These are phyloP conservation scores for Zaprionus lineosus DNA, from an alignment of 2,888 invertebrate genomes.

Conservation along the genomic window DNA sequence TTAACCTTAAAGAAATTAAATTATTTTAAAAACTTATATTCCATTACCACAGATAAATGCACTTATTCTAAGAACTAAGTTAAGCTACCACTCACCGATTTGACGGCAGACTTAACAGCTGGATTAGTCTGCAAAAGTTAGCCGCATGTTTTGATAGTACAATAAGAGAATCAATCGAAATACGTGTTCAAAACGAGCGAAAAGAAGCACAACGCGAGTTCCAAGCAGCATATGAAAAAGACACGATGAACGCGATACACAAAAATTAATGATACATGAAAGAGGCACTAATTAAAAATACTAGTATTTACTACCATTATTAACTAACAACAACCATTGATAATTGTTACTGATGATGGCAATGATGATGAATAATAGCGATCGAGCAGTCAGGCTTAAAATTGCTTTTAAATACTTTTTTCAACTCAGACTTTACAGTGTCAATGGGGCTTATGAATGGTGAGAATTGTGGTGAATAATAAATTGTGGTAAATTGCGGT, in stretches of 20 bases:
- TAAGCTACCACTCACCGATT: conserved; percentile 89
- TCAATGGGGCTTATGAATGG: no score
- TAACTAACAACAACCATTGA: conserved; percentile 35
- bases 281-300: conserved; percentile 4
- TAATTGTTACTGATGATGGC: conserved; percentile 46
- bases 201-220: conserved; percentile 63
- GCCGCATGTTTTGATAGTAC: conserved; percentile 49
- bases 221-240: conserved; percentile 64
- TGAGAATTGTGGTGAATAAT: no score
- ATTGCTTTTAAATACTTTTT: no score
- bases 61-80: conserved; percentile 1
- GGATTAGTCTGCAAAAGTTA: conserved; percentile 92
- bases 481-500: no score
- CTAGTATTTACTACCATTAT: neutral
- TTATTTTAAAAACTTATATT: conserved; percentile 1
- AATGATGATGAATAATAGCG: conserved; percentile 40
- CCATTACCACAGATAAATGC: neutral
- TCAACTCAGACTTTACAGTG: no score
- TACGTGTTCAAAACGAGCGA: conserved; percentile 38
- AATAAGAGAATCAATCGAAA: conserved; percentile 24
- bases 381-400: conserved; percentile 56
- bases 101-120: conserved; percentile 95
- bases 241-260: conserved; percentile 38
- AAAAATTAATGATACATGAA: conserved; percentile 43
- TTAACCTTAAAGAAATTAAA: conserved; percentile 84